Evolutionary conservation across 92 coral and sea anemone species (phyloP).

Genomic region (Phenganax subtilis): DNA sequence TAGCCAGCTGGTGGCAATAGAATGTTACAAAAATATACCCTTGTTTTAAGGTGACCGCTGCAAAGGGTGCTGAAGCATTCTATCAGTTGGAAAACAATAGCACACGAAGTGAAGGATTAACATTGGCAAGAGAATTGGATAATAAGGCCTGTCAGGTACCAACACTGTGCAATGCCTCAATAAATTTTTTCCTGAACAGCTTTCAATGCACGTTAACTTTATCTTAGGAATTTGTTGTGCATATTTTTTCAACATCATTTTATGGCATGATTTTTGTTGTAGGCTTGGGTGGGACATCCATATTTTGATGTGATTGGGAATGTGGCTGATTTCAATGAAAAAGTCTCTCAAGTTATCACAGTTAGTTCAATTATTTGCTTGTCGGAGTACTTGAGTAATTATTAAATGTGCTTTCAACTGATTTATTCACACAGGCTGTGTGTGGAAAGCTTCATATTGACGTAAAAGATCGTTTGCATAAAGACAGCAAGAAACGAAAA

Average conservation of each 20-base stretch:
- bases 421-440: conserved; percentile 55
- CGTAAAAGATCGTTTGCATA: conserved; percentile 70
- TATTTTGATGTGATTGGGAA: conserved; percentile 89
- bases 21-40: not conserved
- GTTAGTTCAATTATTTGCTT: conserved; percentile 50
- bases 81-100: conserved; percentile 67
- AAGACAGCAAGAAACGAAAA: conserved; percentile 76
- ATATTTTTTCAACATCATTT: not conserved
- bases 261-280: not conserved
- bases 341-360: conserved; percentile 73
- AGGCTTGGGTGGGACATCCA: conserved; percentile 98
- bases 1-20: too few relatives aligned
- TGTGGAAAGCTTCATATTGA: conserved; percentile 81
- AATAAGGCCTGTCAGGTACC: conserved; percentile 72
- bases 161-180: not conserved
- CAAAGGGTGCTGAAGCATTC: conserved; percentile 86
- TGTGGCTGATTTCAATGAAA: conserved; percentile 60
- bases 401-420: too few relatives aligned
- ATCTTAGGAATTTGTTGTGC: too few relatives aligned
- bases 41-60: conserved; percentile 66
- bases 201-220: too few relatives aligned
- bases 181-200: too few relatives aligned
- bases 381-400: too few relatives aligned
- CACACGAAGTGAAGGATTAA: conserved; percentile 66
- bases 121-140: conserved; percentile 68